Evolutionary conservation across 2,113 vertebrate species (phyloP).

Genomic region (Cebidichthys violaceus): DNA sequence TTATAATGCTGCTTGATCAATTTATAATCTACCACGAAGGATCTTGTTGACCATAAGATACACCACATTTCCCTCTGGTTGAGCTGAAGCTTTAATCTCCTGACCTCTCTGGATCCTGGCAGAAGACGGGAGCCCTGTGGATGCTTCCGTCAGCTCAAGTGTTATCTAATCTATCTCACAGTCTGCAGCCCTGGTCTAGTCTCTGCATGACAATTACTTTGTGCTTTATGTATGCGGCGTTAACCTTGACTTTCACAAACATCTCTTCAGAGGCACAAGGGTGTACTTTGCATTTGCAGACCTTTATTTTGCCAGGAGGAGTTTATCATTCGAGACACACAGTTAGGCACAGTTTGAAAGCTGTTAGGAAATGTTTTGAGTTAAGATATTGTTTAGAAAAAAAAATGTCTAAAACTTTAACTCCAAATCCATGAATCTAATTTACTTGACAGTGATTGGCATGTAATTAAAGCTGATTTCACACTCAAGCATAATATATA

Average conservation of each 20-base stretch:
- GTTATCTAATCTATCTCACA: slow-evolving; percentile 43
- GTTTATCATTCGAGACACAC: neutral
- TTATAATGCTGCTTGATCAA: neutral
- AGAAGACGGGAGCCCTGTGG: slow-evolving; percentile 36
- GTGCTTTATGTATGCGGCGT: slow-evolving; percentile 40
- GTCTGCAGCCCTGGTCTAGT: slow-evolving; percentile 3
- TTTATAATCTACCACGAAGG: neutral
- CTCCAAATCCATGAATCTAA: neutral
- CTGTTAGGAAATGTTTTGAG: neutral
- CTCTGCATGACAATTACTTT: slow-evolving; percentile 35
- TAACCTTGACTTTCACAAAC: slow-evolving; percentile 62
- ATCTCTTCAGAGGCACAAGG: neutral
- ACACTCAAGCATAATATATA: neutral
- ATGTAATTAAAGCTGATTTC: neutral
- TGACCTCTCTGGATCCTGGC: slow-evolving; percentile 34
- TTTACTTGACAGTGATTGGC: neutral
- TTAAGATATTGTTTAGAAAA: neutral
- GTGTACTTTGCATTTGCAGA: slow-evolving; percentile 21
- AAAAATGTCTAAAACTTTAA: neutral
- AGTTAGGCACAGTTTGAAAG: neutral
- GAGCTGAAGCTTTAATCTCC: slow-evolving; percentile 34
- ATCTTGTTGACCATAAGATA: neutral
- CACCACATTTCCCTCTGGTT: neutral
- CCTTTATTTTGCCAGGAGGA: neutral
- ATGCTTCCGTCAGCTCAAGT: slow-evolving; percentile 32